Conservation (phyloP, 2,888 invertebrate genomes). For the Bruchidius siliquastri region DNA sequence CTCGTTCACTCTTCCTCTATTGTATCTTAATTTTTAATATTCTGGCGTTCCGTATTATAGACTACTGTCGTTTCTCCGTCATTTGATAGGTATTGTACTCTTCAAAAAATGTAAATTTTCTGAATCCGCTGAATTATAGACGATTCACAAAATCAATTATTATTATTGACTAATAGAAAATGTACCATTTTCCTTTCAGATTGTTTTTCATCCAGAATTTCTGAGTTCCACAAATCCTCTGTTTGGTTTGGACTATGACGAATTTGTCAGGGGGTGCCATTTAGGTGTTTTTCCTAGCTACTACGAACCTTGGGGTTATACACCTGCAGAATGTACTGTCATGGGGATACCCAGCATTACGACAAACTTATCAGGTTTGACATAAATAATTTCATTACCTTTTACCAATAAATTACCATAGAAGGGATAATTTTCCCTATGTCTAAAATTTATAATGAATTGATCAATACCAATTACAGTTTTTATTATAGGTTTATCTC, state of each 20-base stretch:
- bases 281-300: constrained; percentile 98
- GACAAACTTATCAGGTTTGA: constrained; percentile 85
- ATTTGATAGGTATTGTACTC: too few species aligned
- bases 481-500: too few species aligned
- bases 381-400: constrained; percentile 2
- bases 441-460: too few species aligned
- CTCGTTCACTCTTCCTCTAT: too few species aligned
- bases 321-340: constrained; percentile 99
- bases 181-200: constrained; percentile 49
- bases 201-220: constrained; percentile 99
- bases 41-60: too few species aligned
- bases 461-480: too few species aligned
- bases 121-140: too few species aligned
- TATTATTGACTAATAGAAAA: not conserved
- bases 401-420: not conserved
- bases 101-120: too few species aligned
- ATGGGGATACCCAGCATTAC: constrained; percentile 99
- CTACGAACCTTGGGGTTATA: constrained; percentile 99
- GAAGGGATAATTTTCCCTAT: too few species aligned
- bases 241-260: constrained; percentile 97
- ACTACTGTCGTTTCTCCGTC: too few species aligned
- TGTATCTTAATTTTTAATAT: too few species aligned
- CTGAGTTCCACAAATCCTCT: constrained; percentile 95
- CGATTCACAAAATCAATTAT: too few species aligned
- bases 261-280: constrained; percentile 98